phyloP scores from a whole-genome alignment of 1,140 invertebrate species.

The Zaprionus tsacasi region DNA sequence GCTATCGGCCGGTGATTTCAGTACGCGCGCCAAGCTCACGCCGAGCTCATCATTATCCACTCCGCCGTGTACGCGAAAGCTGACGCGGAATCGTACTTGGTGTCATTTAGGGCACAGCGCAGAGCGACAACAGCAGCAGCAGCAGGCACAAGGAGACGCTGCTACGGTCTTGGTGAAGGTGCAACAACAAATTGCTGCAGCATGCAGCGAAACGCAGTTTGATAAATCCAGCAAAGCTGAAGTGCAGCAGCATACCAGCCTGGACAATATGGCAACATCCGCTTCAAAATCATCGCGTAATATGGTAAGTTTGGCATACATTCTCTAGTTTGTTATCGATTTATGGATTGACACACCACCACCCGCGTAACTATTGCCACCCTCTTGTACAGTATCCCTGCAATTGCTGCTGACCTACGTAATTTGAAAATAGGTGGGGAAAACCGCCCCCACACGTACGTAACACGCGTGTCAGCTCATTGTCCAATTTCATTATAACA shows the following conservation, averaged over 20 bases:
- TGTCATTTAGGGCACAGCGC: constrained; percentile 64
- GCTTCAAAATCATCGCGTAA: constrained; percentile 67
- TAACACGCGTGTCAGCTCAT: constrained; percentile 23
- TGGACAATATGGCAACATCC: constrained; percentile 44
- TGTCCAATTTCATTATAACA: constrained; percentile 27
- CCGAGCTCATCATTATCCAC: constrained; percentile 44
- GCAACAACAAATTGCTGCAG: constrained; percentile 30
- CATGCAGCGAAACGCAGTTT: constrained; percentile 57
- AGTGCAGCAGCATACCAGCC: constrained; percentile 15
- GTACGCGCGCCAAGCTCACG: constrained; percentile 74
- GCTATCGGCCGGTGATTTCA: constrained; percentile 48
- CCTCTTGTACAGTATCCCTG: not conserved
- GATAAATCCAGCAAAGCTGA: constrained; percentile 22
- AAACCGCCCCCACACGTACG: constrained; percentile 28
- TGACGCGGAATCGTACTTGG: constrained; percentile 68
- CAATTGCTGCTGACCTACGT: constrained; percentile 65
- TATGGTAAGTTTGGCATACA: constrained; percentile 66
- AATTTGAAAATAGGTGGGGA: constrained; percentile 31
- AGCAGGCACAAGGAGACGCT: not conserved
- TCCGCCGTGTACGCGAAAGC: constrained; percentile 10
- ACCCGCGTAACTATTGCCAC: constrained; percentile 18
- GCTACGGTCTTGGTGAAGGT: not conserved
- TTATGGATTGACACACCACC: constrained; percentile 32
- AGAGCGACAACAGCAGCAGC: constrained; percentile 34
- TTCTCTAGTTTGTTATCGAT: constrained; percentile 59